phyloP scores from a whole-genome alignment of 2,113 vertebrate species.

The Gavialis gangeticus region DNA sequence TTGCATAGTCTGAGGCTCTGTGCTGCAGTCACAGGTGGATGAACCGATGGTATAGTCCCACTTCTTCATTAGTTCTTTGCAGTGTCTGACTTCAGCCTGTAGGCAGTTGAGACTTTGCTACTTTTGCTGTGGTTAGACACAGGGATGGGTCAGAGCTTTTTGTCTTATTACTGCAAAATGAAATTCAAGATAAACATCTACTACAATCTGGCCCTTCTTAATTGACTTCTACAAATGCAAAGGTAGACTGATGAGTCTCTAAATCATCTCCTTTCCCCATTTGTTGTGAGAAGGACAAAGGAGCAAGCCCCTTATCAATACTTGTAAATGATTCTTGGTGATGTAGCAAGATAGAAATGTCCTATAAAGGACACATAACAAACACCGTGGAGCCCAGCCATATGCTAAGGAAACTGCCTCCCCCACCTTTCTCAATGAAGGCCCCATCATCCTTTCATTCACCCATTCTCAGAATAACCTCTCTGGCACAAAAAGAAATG shows the following conservation, averaged over 20 bases:
- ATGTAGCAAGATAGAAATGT: neutral
- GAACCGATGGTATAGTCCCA: too few relatives aligned
- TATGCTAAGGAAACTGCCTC: rapidly evolving
- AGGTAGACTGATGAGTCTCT: neutral
- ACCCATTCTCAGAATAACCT: neutral
- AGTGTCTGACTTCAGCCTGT: too few relatives aligned
- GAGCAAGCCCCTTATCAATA: neutral
- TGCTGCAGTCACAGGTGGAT: too few relatives aligned
- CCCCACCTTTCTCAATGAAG: neutral
- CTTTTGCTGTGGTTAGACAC: neutral
- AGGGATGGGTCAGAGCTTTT: neutral
- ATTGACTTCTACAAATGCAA: neutral
- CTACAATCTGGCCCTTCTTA: neutral
- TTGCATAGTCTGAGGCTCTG: too few relatives aligned
- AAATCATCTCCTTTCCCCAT: neutral
- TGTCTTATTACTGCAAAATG: neutral
- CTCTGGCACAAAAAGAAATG: rapidly evolving
- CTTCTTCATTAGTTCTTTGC: too few relatives aligned
- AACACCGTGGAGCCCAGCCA: neutral
- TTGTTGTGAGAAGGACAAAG: neutral
- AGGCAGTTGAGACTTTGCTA: too few relatives aligned
- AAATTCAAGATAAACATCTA: neutral
- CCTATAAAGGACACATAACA: neutral
- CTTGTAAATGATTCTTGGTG: neutral
- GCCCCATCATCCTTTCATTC: neutral